phyloP scores from a whole-genome alignment of 2,888 invertebrate species.

The Amphipoea lucens region DNA sequence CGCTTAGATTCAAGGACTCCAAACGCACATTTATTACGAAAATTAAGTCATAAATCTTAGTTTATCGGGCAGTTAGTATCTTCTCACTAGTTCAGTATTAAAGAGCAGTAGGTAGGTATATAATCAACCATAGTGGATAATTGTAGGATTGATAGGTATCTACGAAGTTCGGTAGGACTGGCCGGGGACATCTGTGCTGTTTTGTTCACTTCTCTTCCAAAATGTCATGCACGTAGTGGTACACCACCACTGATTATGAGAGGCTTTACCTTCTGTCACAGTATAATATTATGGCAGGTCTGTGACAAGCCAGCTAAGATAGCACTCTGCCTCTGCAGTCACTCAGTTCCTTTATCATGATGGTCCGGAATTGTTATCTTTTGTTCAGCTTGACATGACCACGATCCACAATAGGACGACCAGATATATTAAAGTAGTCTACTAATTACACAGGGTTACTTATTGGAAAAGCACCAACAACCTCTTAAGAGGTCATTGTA shows the following conservation, averaged over 20 bases:
- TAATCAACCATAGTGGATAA: background rate
- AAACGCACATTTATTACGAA: slow-evolving; percentile 3
- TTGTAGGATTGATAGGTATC: background rate
- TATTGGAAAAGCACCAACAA: too few species aligned
- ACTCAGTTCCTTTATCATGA: background rate
- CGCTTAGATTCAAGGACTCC: slow-evolving; percentile 7
- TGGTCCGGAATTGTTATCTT: background rate
- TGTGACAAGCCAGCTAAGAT: background rate
- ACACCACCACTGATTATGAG: background rate
- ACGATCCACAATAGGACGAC: background rate
- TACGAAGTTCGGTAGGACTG: background rate
- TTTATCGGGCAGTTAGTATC: background rate
- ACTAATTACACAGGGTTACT: background rate
- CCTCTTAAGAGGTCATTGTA: too few species aligned
- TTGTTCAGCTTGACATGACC: background rate
- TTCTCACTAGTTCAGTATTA: background rate
- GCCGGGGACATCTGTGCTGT: background rate
- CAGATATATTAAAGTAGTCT: background rate
- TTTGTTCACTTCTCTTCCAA: background rate
- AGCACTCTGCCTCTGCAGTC: background rate
- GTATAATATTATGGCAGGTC: background rate
- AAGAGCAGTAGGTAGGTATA: background rate
- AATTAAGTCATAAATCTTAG: slow-evolving; percentile 9
- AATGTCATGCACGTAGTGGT: background rate
- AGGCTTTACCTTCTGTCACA: slow-evolving; percentile 1